Evolutionary conservation across 2,888 invertebrate species (phyloP), one percentile per base, ranked within the genome.

Genomic region (Amiota communis): DNA sequence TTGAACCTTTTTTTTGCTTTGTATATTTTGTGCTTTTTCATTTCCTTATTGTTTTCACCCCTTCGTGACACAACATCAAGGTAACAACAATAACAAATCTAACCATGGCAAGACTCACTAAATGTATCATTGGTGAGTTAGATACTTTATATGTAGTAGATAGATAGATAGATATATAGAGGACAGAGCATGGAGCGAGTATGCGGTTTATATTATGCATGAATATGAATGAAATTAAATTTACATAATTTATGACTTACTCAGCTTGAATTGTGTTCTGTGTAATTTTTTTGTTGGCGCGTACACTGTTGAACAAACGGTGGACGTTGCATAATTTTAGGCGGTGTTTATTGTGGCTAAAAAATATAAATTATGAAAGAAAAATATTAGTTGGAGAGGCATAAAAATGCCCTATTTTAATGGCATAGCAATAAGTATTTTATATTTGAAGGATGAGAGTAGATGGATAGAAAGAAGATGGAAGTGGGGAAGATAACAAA

Each of bases 221-320:
- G 67, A 68, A 68, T 68, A 68, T 68, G 51, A 68, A 72, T 70
- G 80, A 85, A 83, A 83, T 83, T 84, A 85, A 83, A 83, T 83
- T 83, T 83, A 84, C 83, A 83, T 83, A 83, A 83, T 83, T 83
- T 83, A 83, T 83, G 85, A 83, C 83, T 83, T 85, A 85, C 83
- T 83, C 83, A 85, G 83, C 83, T 84, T 79, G 74, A 80, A 76
- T 80, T 80, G 77, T 36, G 2, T 36, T 36, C 36, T 6, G 36
- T 6, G 36, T 36, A 36, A 4, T 36, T 36, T 36, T 36, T 36
- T 36, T 23, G 36, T 36, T 6, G 36, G 36, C 36, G 36, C 36
- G 2, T 36, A 36, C 36, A 6, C 36, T 36, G 36, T 36, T 2
- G 36, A 36, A 36, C 3, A 36, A 2, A 76, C 74, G 72, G 73